These are phyloP conservation scores for Amblyraja radiata DNA, from an alignment of 2,797 vertebrate species.

Conservation along the genomic window DNA sequence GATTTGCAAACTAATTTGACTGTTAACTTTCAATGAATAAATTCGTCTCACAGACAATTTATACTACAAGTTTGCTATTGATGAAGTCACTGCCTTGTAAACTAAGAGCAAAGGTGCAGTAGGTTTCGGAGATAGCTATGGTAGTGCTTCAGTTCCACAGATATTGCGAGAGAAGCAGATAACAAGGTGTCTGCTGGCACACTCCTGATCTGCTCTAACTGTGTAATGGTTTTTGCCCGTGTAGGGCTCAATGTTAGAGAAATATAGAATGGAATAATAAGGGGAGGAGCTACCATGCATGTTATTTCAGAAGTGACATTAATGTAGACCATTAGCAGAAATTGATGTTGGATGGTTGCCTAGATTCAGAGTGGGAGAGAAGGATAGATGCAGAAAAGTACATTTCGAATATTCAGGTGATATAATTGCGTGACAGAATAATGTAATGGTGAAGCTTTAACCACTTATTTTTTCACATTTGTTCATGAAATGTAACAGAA, in stretches of 20 bases:
- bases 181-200: neutral
- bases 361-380: neutral
- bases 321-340: neutral
- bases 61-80: neutral
- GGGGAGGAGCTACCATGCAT: too few species aligned
- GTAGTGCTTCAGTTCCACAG: neutral
- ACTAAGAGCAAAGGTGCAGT: neutral
- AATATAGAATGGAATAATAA: neutral
- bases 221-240: neutral
- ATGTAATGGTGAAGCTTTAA: neutral
- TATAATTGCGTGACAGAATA: neutral
- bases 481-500: too few species aligned
- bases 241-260: neutral
- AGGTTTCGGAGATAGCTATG: neutral
- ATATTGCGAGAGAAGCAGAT: neutral
- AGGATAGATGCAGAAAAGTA: neutral
- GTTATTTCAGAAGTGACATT: neutral
- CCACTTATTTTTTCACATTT: neutral
- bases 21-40: neutral
- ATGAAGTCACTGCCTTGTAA: neutral
- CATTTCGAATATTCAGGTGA: too few species aligned
- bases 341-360: neutral
- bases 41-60: neutral
- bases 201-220: neutral
- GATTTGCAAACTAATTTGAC: neutral